These are phyloP conservation scores for Danaus plexippus DNA, from an alignment of 1,140 invertebrate genomes.

Conservation along the genomic window DNA sequence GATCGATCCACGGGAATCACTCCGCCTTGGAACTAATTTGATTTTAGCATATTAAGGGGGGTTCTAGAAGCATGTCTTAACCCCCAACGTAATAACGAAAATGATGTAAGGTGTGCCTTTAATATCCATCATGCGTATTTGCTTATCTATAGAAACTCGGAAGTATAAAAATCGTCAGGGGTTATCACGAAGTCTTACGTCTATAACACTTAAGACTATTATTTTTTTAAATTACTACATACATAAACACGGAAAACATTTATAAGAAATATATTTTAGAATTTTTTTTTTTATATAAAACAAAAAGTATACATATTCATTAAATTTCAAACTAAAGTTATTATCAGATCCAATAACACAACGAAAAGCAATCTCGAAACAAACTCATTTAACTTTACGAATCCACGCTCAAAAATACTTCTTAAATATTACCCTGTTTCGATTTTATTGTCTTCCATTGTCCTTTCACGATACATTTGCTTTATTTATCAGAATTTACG, in stretches of 20 bases:
- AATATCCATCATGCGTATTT: conserved; percentile 71
- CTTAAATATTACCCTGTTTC: conserved; percentile 53
- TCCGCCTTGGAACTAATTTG: conserved; percentile 68
- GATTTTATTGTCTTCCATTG: conserved; percentile 60
- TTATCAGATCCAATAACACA: conserved; percentile 53
- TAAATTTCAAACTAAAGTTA: conserved; percentile 8
- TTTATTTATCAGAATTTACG: conserved; percentile 53
- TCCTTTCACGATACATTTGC: conserved; percentile 58
- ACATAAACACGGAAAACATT: background rate
- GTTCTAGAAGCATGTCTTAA: conserved; percentile 60
- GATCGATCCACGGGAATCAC: conserved; percentile 60
- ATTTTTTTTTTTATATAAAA: too few species aligned
- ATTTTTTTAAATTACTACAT: conserved; percentile 14
- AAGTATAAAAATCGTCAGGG: conserved; percentile 67
- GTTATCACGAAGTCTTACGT: conserved; percentile 26
- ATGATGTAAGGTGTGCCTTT: conserved; percentile 70
- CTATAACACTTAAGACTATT: conserved; percentile 36
- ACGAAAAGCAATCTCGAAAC: conserved; percentile 44
- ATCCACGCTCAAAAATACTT: conserved; percentile 51
- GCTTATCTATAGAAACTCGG: conserved; percentile 68
- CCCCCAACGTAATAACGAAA: conserved; percentile 63
- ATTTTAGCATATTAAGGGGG: conserved; percentile 70
- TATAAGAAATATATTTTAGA: too few species aligned
- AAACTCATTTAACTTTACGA: conserved; percentile 68
- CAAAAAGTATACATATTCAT: too few species aligned